These are phyloP conservation scores for Chelidonichthys spinosus DNA, from an alignment of 2,797 vertebrate species.

Conservation along the genomic window DNA sequence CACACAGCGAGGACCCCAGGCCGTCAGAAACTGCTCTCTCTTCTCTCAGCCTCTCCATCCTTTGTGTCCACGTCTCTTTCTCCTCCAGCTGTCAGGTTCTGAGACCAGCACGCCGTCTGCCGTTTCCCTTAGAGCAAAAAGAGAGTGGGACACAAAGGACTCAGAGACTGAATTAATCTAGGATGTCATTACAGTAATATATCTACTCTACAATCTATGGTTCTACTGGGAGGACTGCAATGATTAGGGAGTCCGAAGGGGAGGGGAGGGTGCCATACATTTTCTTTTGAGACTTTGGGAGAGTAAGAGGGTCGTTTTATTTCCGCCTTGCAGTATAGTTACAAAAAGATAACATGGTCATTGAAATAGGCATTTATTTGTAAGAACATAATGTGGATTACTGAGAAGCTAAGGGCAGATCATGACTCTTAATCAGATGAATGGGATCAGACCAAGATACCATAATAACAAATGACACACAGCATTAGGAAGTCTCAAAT, in stretches of 20 bases:
- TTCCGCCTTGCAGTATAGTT: neutral
- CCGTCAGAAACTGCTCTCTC: neutral
- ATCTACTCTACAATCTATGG: neutral
- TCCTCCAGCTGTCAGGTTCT: conserved; percentile 5
- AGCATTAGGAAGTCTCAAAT: conserved; percentile 2
- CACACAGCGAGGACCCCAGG: conserved; percentile 17
- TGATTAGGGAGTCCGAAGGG: neutral
- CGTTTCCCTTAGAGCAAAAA: conserved; percentile 12
- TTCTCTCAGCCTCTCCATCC: conserved; percentile 3
- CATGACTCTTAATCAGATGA: neutral
- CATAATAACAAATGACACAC: neutral
- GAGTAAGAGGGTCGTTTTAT: neutral
- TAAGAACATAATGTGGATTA: neutral
- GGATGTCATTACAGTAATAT: neutral
- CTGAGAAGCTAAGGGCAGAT: neutral
- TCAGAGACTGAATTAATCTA: conserved; percentile 7
- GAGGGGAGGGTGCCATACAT: no score
- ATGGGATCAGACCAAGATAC: neutral
- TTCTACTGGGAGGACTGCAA: neutral
- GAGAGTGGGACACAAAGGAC: neutral
- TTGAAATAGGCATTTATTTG: neutral
- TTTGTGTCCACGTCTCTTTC: neutral
- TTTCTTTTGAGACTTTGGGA: neutral
- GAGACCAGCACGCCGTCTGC: conserved; percentile 3
- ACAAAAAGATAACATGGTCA: neutral